Conservation (phyloP, 2,888 invertebrate species). For the Rhyacophila evoluta region DNA sequence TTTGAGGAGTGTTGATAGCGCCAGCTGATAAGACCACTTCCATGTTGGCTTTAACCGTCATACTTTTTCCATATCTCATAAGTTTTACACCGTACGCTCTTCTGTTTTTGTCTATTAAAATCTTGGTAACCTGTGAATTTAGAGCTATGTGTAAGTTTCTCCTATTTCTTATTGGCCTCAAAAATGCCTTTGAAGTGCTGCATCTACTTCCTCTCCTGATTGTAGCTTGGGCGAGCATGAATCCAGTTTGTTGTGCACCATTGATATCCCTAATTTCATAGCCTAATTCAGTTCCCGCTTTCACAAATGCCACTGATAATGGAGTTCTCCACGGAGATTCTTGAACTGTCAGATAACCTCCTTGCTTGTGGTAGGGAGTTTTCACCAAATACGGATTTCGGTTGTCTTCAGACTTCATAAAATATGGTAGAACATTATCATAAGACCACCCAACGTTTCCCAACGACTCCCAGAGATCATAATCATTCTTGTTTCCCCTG, state of each 20-base stretch:
- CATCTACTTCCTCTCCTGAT: slow-evolving; percentile 87
- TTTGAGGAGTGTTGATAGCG: slow-evolving; percentile 87
- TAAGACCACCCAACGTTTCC: slow-evolving; percentile 92
- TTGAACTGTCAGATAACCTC: slow-evolving; percentile 86
- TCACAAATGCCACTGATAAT: slow-evolving; percentile 83
- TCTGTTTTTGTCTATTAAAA: slow-evolving; percentile 79
- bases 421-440: slow-evolving; percentile 84
- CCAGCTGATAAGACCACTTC: slow-evolving; percentile 91
- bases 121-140: slow-evolving; percentile 78
- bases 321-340: slow-evolving; percentile 88
- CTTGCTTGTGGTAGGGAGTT: slow-evolving; percentile 81
- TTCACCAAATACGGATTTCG: slow-evolving; percentile 83
- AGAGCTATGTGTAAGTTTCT: slow-evolving; percentile 84
- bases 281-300: slow-evolving; percentile 85
- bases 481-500: slow-evolving; percentile 87
- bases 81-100: slow-evolving; percentile 84
- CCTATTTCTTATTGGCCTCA: slow-evolving; percentile 83
- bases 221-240: slow-evolving; percentile 89
- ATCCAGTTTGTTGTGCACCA: slow-evolving; percentile 86
- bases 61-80: slow-evolving; percentile 73
- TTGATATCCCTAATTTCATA: slow-evolving; percentile 86
- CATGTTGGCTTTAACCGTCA: slow-evolving; percentile 78
- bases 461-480: slow-evolving; percentile 85
- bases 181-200: slow-evolving; percentile 89
- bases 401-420: slow-evolving; percentile 89